Percentiles rank a stretch among this genome's conserved stretches.
Conservation (phyloP, 35 echinoderm and acorn worm species). For the Anneissia japonica region DNA sequence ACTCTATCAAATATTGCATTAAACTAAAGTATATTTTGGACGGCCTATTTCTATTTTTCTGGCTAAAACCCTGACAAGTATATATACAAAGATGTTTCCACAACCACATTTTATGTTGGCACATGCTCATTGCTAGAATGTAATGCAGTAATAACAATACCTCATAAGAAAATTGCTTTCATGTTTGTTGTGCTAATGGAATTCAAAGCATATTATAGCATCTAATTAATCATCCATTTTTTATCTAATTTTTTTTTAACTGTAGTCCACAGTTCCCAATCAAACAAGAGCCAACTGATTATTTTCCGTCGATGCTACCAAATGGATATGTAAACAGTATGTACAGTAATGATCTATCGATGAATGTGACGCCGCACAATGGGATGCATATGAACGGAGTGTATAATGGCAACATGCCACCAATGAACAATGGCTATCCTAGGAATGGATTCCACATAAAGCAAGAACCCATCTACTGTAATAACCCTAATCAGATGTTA, state of each 20-base stretch:
- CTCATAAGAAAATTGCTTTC: no score
- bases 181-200: no score
- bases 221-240: no score
- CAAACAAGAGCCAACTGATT: neutral
- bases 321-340: neutral
- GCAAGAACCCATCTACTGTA: constrained; percentile 43
- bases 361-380: neutral
- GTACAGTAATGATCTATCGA: neutral
- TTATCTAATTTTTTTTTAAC: neutral
- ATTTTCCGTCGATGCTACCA: neutral
- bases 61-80: no score
- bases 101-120: no score
- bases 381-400: neutral
- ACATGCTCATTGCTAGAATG: no score
- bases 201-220: no score
- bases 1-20: no score
- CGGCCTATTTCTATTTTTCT: no score
- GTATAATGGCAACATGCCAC: neutral
- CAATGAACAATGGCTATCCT: constrained; percentile 21
- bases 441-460: constrained; percentile 27
- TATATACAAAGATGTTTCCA: no score
- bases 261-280: neutral
- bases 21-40: no score
- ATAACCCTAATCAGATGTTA: constrained; percentile 41
- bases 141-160: no score